These are phyloP conservation scores for Spheniscus humboldti DNA, from an alignment of 2,797 vertebrate species.

Conservation along the genomic window DNA sequence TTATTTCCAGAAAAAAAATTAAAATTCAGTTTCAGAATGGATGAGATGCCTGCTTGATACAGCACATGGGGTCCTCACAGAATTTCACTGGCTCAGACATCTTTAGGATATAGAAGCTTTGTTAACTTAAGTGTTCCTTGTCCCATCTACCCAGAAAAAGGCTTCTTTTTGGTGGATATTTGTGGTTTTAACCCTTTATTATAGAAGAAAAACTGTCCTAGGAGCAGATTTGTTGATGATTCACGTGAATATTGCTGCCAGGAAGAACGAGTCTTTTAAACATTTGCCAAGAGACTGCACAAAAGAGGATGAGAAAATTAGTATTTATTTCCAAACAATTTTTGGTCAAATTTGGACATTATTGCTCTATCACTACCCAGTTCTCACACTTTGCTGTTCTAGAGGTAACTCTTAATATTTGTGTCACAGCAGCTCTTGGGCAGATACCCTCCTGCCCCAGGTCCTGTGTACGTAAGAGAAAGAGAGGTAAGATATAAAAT, in stretches of 20 bases:
- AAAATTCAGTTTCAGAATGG: neutral
- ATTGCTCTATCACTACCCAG: neutral
- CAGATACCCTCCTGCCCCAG: neutral
- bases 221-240: neutral
- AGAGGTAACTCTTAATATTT: neutral
- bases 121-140: neutral
- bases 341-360: neutral
- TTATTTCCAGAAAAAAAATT: neutral
- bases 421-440: neutral
- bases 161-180: neutral
- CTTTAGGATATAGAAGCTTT: neutral
- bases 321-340: neutral
- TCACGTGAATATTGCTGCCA: neutral
- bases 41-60: neutral
- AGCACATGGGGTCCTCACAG: neutral
- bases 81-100: neutral
- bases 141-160: neutral
- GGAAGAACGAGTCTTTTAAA: neutral
- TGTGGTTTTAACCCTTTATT: neutral
- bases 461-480: rapidly evolving
- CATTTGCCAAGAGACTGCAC: neutral
- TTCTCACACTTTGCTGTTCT: neutral
- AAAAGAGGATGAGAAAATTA: neutral
- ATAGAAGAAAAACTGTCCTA: neutral
- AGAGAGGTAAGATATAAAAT: neutral